Evolutionary conservation across 1,140 invertebrate species (phyloP), one percentile per base, ranked within the genome.

Genomic region (Halotydeus destructor): DNA sequence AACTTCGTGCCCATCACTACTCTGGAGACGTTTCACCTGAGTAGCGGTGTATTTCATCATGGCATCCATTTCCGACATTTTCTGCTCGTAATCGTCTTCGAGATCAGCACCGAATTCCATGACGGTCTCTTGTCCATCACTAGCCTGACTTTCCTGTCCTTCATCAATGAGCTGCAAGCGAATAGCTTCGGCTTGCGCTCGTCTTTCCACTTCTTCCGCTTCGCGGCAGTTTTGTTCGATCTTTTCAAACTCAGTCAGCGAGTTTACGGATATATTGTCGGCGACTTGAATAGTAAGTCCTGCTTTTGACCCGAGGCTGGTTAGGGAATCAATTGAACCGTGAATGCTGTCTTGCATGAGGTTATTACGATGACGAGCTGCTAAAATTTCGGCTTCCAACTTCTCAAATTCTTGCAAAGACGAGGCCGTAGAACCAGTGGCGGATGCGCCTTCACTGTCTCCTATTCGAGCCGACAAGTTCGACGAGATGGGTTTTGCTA

Each of bases 161-260:
- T 73, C 70, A 50, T 72, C 70, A 41, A 72, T 73, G 56, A 76
- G 72, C 14, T 72, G 70, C 3, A 89, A 60, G 27, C 85, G 55
- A 34, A 77, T 75, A 49, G 84, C 82, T 41, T 59, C 58, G 57
- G 88, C 83, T 56, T 84, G 74, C 54, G 80, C 76, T 0, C 76
- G 81, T 6, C 28, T 41, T 61, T 86, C 81, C 33, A 80, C 76
- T 41, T 75, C 66, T 47, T 81, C 74, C 1, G 74, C 76, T 55
- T 83, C 76, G 27, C 75, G 68, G 54, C 85, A 82, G 0, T 79
- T 74, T 52, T 70, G 72, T 60, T 94, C 86, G 5, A 93, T 59
- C 41, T 75, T 73, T 63, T 91, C 85, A 64, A 93, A 93, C 58
- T 94, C 86, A 59, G 88, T 83, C 43, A 91, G 64, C 5, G 84